Base-by-base conservation (phyloP, 1,140 invertebrate species). In the Anadara kagoshimensis region DNA sequence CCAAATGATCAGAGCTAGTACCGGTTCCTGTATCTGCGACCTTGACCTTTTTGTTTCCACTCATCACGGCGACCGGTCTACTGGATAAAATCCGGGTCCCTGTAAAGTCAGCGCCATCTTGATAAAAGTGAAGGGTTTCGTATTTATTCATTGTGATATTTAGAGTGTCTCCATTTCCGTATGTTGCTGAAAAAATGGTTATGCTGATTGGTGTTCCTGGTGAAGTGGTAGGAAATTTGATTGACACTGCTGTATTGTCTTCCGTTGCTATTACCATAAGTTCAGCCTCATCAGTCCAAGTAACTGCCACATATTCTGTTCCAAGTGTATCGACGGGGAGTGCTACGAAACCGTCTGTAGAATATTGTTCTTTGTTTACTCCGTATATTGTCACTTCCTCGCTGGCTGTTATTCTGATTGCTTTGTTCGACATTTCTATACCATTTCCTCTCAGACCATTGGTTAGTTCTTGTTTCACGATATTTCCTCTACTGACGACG, bases 301-400 rank as follows among this genome's bases (percentile, higher is more conserved):
- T 20, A 5, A 64, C 11, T 51, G 51, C 24, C 16, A 51, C 49
- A 41, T 64, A 64, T 36, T 51, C 36, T n/a, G 22, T 16, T 18
- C 62, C 62, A 49, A 64, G 45, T 3, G 47, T 20, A n/a, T 29
- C 47, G 5, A 41, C 29, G 7, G 62, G 62, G 14, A 64, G 43
- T 20, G 22, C 47, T 29, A 64, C 14, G 10, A 51, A 64, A 29
- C 45, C 62, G 51, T 64, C 62, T 16, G 62, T 51, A n/a, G 62
- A 36, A 29, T n/a, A 8, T 26, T 51, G 22, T n/a, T 64, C 12
- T 64, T 49, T 64, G 49, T 64, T 64, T 1, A 64, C 24, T 18
- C 26, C 62, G 43, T 29, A 29, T 5, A 64, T 22, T 12, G 24
- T 51, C 5, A 53, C 29, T n/a, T 64, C 62, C 43, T 16, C 14